phyloP scores from a whole-genome alignment of 2,113 vertebrate genomes.

The Bostrychus sinensis region DNA sequence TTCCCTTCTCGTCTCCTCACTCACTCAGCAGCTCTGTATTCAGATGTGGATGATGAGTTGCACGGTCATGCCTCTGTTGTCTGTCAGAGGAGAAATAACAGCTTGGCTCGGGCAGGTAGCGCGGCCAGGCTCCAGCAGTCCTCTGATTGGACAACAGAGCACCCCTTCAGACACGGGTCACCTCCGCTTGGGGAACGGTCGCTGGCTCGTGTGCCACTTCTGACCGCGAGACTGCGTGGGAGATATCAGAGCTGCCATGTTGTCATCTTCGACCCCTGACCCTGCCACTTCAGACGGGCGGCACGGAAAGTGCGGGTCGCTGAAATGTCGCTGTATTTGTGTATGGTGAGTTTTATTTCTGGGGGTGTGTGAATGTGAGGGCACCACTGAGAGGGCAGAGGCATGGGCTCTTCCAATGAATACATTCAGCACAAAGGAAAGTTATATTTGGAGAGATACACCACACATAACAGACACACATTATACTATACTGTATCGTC shows the following conservation, averaged over 20 bases:
- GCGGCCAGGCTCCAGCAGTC: slow-evolving; percentile 61
- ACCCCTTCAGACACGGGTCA: slow-evolving; percentile 78
- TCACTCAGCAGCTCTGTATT: slow-evolving; percentile 1
- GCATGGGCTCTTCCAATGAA: background rate
- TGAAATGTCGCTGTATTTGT: slow-evolving; percentile 34
- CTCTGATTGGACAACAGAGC: slow-evolving; percentile 70
- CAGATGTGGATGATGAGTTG: slow-evolving; percentile 36
- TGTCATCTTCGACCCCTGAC: slow-evolving; percentile 66
- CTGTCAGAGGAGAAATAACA: slow-evolving; percentile 60
- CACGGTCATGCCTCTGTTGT: slow-evolving; percentile 35
- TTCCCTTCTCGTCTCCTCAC: background rate
- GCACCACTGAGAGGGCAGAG: background rate
- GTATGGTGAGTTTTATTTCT: slow-evolving; percentile 21
- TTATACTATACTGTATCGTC: no score
- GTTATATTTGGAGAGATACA: no score
- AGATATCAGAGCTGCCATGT: slow-evolving; percentile 67
- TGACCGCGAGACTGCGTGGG: slow-evolving; percentile 35
- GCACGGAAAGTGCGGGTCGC: slow-evolving; percentile 30
- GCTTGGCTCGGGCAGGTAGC: slow-evolving; percentile 51
- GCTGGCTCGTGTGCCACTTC: slow-evolving; percentile 29
- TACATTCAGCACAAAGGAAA: no score
- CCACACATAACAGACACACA: no score
- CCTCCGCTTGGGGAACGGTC: slow-evolving; percentile 62
- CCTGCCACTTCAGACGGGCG: slow-evolving; percentile 58
- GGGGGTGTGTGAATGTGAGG: background rate